Conservation (phyloP, 2,797 vertebrate genomes). For the Capromys pilorides region DNA sequence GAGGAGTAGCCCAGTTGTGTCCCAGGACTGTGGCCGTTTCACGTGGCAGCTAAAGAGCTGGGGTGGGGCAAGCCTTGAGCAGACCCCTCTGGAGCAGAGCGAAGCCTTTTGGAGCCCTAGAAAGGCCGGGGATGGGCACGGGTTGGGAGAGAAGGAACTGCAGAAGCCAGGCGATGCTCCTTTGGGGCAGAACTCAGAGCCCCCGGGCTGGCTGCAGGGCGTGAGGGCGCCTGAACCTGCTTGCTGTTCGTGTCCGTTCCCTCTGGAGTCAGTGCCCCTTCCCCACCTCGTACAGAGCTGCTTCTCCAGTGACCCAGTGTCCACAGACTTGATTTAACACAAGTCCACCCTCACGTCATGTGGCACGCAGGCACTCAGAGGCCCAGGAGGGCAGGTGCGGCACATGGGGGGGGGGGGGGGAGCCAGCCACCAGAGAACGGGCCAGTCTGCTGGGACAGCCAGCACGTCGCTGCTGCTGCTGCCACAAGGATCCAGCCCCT, state of each 20-base stretch:
- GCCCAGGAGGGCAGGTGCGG: background rate
- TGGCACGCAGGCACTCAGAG: background rate
- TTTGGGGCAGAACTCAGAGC: background rate
- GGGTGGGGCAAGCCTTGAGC: background rate
- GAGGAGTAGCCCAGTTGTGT: background rate
- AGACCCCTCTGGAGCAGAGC: background rate
- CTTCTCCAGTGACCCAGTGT: background rate
- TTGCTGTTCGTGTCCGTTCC: background rate
- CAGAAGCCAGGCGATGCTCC: background rate
- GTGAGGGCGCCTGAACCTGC: rapidly evolving
- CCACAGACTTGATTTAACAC: background rate
- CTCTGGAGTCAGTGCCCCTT: background rate
- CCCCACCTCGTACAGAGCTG: background rate
- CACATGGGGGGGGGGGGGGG: background rate
- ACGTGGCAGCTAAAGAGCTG: background rate
- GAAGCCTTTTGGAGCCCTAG: background rate
- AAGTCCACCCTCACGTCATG: background rate
- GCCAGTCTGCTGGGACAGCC: background rate
- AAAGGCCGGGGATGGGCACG: background rate
- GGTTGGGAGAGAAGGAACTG: background rate
- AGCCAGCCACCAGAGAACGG: background rate
- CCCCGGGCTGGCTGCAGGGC: background rate
- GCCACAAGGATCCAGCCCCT: background rate
- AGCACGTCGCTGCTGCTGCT: background rate
- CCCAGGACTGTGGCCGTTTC: background rate